Conservation (phyloP, 2,797 vertebrate genomes). For the Neosalanx taihuensis region DNA sequence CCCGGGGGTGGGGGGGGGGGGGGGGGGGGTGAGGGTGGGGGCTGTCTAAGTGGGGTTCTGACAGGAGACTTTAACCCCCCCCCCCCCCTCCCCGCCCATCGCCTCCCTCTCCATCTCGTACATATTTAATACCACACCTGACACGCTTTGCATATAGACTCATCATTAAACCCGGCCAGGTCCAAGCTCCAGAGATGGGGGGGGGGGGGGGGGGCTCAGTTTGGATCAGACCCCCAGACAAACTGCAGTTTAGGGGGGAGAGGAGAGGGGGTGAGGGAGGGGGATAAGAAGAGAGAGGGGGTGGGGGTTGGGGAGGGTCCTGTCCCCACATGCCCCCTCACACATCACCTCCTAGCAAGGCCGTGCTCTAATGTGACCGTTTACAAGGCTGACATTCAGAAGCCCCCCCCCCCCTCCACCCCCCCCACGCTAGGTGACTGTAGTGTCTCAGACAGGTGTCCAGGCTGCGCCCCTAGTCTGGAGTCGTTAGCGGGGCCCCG, state of each 20-base stretch:
- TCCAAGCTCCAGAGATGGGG: neutral
- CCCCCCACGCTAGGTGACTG: neutral
- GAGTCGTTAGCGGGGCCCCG: slow-evolving; percentile 53
- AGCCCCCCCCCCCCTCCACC: neutral
- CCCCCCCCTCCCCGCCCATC: neutral
- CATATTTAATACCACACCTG: slow-evolving; percentile 15
- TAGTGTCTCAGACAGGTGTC: slow-evolving; percentile 74
- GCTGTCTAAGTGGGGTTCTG: neutral
- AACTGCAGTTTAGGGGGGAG: too few species aligned
- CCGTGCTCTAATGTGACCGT: too few species aligned
- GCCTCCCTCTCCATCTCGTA: neutral
- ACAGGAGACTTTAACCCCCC: neutral
- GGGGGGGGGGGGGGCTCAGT: neutral
- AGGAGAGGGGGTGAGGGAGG: too few species aligned
- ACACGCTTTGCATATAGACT: slow-evolving; percentile 7
- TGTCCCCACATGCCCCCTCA: too few species aligned
- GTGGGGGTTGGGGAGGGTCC: too few species aligned
- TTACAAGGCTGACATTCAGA: too few species aligned
- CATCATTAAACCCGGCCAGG: slow-evolving; percentile 2
- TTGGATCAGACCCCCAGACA: neutral
- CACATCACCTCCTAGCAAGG: too few species aligned
- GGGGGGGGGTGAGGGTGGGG: too few species aligned
- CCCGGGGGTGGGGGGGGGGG: too few species aligned
- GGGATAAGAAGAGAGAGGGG: too few species aligned
- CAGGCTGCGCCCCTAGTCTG: slow-evolving; percentile 80